Evolutionary conservation across 2,888 invertebrate genomes (phyloP).

Genomic region (Dynastes maya): DNA sequence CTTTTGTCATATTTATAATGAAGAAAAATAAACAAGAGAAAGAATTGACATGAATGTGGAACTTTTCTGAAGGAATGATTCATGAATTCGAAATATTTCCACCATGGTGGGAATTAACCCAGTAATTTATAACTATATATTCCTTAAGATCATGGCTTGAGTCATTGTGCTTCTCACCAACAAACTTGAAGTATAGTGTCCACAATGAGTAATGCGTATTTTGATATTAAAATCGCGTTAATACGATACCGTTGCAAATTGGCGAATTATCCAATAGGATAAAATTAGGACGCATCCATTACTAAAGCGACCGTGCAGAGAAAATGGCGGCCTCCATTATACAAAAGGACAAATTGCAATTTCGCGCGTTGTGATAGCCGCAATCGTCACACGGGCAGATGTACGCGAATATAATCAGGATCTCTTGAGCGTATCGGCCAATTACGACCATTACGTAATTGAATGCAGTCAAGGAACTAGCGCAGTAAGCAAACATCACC

Average conservation of each 20-base stretch:
- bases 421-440: constrained; percentile 23
- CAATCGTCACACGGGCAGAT: background rate
- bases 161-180: too few relatives aligned
- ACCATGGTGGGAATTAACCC: too few relatives aligned
- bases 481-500: background rate
- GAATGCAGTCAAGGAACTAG: constrained; percentile 17
- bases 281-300: constrained; percentile 27
- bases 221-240: background rate
- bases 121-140: too few relatives aligned
- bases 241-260: background rate
- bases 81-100: too few relatives aligned
- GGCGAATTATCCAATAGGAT: constrained; percentile 31
- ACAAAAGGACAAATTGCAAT: constrained; percentile 39
- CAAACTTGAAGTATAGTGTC: too few relatives aligned
- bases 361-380: background rate
- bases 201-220: background rate
- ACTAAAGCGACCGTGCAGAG: background rate
- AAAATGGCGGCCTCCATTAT: background rate
- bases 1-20: too few relatives aligned
- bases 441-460: constrained; percentile 20
- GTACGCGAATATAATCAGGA: constrained; percentile 3
- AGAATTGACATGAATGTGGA: too few relatives aligned
- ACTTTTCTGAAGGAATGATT: too few relatives aligned
- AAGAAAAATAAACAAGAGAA: too few relatives aligned
- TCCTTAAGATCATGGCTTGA: too few relatives aligned